Base-by-base conservation (phyloP, 2,113 vertebrate species). In the Heteronetta atricapilla region DNA sequence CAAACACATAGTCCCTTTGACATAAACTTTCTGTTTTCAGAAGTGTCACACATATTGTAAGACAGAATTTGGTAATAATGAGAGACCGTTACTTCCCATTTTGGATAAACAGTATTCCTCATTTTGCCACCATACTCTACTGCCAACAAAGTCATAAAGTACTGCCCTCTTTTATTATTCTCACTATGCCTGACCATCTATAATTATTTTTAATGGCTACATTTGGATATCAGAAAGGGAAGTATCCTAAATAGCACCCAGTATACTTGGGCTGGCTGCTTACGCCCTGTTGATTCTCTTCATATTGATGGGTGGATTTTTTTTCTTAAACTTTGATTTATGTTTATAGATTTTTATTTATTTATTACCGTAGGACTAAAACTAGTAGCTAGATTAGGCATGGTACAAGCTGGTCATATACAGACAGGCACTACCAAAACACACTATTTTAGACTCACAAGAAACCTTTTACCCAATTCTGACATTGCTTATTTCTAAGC, bases 191-290 rank as follows among this genome's bases (percentile, higher is more conserved):
- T 79, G 56, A 82, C 29, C 23, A 31, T 79, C 69, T 63, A 33
- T 44, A 78, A 87, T 85, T 93, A 89, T 28, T 68, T 15, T 60
- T 83, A 74, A 64, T 82, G 62, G 25, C 89, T 96, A 95, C 86
- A 77, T 86, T 91, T 60, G 53, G 89, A 82, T 82, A 96, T 70
- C 7, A 11, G 88, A 93, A 89, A 96, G 22, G 46, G 66, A 91
- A 80, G 44, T 55, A 62, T 25, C 70, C 58, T 70, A 94, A 91
- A 94, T 53, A 93, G 70, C 15, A 64, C 53, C 40, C 62, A 72
- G 69, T 93, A 77, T 44, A 80, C 46, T 82, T n/a, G 2, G n/a
- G 62, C 53, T 81, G 75, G 17, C n/a, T 86, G 68, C 31, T 52
- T 76, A 55, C 88, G 42, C 60, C 60, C 15, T 64, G 7, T 20